phyloP scores from a whole-genome alignment of 2,113 vertebrate species.

The Bagarius yarrelli region DNA sequence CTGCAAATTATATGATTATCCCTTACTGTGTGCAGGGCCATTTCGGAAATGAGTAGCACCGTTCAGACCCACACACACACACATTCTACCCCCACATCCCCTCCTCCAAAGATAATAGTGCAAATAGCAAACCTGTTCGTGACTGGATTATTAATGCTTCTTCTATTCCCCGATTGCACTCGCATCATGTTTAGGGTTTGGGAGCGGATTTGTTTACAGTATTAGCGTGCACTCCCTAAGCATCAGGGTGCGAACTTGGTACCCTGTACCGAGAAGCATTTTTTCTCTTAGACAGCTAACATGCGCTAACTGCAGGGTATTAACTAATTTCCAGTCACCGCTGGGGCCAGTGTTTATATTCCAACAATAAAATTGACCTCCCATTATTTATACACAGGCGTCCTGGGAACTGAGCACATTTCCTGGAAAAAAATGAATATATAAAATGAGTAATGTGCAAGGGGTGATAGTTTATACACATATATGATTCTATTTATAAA shows the following conservation, averaged over 20 bases:
- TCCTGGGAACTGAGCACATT: neutral
- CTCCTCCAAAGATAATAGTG: constrained; percentile 65
- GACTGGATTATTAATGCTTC: constrained; percentile 66
- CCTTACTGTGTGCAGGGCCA: constrained; percentile 63
- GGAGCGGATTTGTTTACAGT: constrained; percentile 6
- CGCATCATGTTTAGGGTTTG: constrained; percentile 40
- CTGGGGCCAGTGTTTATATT: neutral
- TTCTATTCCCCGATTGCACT: neutral
- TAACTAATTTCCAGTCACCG: constrained; percentile 20
- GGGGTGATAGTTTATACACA: neutral
- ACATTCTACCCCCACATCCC: constrained; percentile 43
- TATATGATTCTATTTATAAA: neutral
- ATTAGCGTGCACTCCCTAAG: neutral
- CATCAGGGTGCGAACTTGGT: neutral
- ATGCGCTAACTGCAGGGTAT: neutral
- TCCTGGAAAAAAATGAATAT: neutral
- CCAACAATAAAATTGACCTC: neutral
- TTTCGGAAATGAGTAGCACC: constrained; percentile 68
- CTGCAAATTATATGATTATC: constrained; percentile 79
- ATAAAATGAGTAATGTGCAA: neutral
- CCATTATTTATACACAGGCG: neutral
- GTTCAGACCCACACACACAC: constrained; percentile 60
- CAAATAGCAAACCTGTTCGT: constrained; percentile 62
- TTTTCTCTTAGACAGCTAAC: constrained; percentile 1
- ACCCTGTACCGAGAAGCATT: neutral